These are phyloP conservation scores for Dichetophora obliterata DNA, from an alignment of 2,888 invertebrate genomes.

Conservation along the genomic window DNA sequence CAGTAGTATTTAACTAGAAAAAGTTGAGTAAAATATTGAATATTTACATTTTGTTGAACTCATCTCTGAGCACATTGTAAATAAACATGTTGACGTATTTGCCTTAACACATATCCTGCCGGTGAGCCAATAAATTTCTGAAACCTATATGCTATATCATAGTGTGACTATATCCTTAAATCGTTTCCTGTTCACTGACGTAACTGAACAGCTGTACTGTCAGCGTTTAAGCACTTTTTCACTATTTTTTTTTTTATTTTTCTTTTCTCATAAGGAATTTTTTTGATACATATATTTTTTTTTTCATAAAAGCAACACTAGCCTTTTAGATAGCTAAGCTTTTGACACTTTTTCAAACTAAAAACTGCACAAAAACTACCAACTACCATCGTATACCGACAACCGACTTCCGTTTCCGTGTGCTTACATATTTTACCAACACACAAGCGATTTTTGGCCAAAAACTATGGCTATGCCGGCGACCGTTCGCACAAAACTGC, in stretches of 20 bases:
- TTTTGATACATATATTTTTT: not conserved
- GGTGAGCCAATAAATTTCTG: too few relatives aligned
- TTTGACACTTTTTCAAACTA: too few relatives aligned
- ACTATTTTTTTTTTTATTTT: not conserved
- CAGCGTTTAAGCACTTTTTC: not conserved
- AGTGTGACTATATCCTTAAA: too few relatives aligned
- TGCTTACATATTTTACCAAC: slow-evolving; percentile 1
- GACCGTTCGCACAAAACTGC: slow-evolving; percentile 53
- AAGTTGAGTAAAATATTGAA: slow-evolving; percentile 13
- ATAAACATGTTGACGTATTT: slow-evolving; percentile 51
- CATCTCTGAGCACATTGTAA: slow-evolving; percentile 52
- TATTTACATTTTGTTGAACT: slow-evolving; percentile 56
- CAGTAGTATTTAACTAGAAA: not conserved
- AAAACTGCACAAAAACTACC: too few relatives aligned
- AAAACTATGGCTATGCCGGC: slow-evolving; percentile 1
- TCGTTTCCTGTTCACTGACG: too few relatives aligned
- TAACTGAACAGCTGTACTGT: not conserved
- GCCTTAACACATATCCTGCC: not conserved
- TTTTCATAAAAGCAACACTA: too few relatives aligned
- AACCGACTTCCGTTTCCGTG: slow-evolving; percentile 56
- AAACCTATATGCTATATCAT: too few relatives aligned
- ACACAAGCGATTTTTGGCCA: not conserved
- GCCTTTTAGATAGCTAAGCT: too few relatives aligned
- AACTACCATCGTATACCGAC: not conserved
- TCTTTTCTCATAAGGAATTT: not conserved